These are phyloP conservation scores for Hedychridium roseum DNA, from an alignment of 2,888 invertebrate species.

Conservation along the genomic window DNA sequence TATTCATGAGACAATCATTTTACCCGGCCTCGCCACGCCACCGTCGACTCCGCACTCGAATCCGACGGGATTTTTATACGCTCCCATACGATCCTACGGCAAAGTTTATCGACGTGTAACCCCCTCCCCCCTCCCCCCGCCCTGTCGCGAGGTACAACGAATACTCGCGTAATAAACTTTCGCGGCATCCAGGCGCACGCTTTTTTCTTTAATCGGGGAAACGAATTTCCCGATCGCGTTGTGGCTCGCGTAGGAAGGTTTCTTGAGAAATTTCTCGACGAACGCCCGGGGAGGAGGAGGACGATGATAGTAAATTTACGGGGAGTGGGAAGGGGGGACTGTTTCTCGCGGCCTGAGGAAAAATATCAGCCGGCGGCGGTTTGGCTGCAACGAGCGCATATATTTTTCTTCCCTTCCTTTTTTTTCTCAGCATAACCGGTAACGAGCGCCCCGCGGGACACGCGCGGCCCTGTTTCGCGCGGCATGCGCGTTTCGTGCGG, in stretches of 20 bases:
- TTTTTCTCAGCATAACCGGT: constrained; percentile 10
- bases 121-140: no score
- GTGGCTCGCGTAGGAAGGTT: not conserved
- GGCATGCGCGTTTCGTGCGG: constrained; percentile 26
- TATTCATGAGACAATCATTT: constrained; percentile 9
- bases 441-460: constrained; percentile 30
- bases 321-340: no score
- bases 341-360: constrained; percentile 25
- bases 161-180: constrained; percentile 25
- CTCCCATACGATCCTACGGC: no score
- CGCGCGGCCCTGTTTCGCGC: constrained; percentile 15
- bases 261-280: constrained; percentile 38
- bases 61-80: no score
- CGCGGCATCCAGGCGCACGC: constrained; percentile 7
- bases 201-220: constrained; percentile 11
- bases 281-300: no score
- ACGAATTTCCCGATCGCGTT: no score
- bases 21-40: no score
- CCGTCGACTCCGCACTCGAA: no score
- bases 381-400: constrained; percentile 16
- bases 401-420: constrained; percentile 24
- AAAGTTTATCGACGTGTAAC: no score
- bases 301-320: no score
- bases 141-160: no score
- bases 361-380: constrained; percentile 36